These are phyloP conservation scores for Monodelphis domestica DNA, from an alignment of 2,797 vertebrate genomes.

Conservation along the genomic window DNA sequence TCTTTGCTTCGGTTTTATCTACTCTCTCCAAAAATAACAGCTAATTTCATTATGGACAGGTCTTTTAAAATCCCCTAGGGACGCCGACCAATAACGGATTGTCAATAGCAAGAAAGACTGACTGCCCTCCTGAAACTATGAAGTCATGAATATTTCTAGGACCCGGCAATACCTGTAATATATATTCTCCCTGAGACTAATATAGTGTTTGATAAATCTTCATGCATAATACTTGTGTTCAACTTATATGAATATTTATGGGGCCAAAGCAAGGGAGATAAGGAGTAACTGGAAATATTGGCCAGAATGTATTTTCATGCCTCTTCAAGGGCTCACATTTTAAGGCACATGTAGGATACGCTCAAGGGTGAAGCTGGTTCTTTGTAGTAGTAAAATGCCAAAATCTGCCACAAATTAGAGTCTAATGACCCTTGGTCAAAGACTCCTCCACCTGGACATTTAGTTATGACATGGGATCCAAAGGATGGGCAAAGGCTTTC, in stretches of 20 bases:
- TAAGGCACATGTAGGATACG: background rate
- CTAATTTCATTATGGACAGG: background rate
- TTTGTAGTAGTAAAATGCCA: rapidly evolving
- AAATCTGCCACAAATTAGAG: background rate
- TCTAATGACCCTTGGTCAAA: background rate
- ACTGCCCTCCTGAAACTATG: rapidly evolving
- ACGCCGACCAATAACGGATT: background rate
- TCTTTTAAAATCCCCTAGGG: constrained; percentile 14
- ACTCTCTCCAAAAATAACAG: background rate
- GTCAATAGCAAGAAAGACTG: background rate
- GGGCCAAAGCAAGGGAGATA: background rate
- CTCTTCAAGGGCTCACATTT: background rate
- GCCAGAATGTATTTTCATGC: background rate
- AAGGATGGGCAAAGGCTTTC: background rate
- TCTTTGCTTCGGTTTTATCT: background rate
- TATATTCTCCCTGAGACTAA: background rate
- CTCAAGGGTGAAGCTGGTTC: background rate
- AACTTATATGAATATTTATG: constrained; percentile 31
- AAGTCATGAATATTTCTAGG: background rate
- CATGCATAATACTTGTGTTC: background rate
- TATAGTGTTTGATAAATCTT: background rate
- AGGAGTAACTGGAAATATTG: background rate
- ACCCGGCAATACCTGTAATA: background rate
- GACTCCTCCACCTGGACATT: background rate
- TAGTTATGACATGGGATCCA: background rate